phyloP scores from a whole-genome alignment of 2,888 invertebrate species.

The Pasiphila rectangulata region DNA sequence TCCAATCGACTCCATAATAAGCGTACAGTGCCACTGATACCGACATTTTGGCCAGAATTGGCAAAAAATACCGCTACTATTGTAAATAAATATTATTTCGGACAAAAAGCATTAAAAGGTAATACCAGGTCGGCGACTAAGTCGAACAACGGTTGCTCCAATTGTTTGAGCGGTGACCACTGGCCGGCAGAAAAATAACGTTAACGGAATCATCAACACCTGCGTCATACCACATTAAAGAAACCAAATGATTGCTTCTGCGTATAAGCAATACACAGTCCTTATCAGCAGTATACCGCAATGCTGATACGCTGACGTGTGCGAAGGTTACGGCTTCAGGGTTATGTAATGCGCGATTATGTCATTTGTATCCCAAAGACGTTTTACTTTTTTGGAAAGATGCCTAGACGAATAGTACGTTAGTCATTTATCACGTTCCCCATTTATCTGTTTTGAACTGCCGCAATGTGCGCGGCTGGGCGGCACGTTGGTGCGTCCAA shows the following conservation, averaged over 20 bases:
- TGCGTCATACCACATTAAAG: slow-evolving; percentile 19
- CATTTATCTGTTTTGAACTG: slow-evolving; percentile 14
- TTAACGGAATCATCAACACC: slow-evolving; percentile 26
- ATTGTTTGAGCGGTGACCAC: slow-evolving; percentile 52
- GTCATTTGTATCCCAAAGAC: slow-evolving; percentile 27
- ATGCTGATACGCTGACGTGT: slow-evolving; percentile 29
- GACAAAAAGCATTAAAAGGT: slow-evolving; percentile 74
- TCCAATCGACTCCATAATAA: slow-evolving; percentile 64
- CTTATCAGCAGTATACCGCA: slow-evolving; percentile 30
- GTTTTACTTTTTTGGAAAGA: slow-evolving; percentile 3
- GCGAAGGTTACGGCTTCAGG: slow-evolving; percentile 28
- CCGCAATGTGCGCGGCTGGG: slow-evolving; percentile 29
- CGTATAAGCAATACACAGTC: slow-evolving; percentile 11
- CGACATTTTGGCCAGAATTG: slow-evolving; percentile 46
- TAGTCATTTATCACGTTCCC: slow-evolving; percentile 31
- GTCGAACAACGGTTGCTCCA: slow-evolving; percentile 73
- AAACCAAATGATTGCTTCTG: slow-evolving; percentile 17
- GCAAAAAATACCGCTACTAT: slow-evolving; percentile 68
- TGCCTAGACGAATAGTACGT: slow-evolving; percentile 7
- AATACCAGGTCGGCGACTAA: slow-evolving; percentile 62
- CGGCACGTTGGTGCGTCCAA: slow-evolving; percentile 37
- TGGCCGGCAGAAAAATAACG: slow-evolving; percentile 34
- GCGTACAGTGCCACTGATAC: slow-evolving; percentile 52
- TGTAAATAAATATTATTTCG: slow-evolving; percentile 72
- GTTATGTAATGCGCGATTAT: slow-evolving; percentile 30